Conservation (phyloP, 2,797 vertebrate species). For the Oryzias sinensis region DNA sequence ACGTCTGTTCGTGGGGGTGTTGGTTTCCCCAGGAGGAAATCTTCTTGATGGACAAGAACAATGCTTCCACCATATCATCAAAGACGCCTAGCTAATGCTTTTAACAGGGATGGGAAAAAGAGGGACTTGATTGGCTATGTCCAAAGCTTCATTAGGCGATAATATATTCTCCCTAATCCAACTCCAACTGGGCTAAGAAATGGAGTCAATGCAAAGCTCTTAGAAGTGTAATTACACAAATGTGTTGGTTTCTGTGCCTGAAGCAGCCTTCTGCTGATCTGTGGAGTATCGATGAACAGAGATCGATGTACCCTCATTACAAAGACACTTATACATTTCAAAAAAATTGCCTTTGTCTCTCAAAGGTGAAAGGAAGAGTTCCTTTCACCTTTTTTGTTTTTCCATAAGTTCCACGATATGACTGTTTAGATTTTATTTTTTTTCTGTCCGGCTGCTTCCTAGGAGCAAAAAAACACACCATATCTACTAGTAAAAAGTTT, state of each 20-base stretch:
- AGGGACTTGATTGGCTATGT: conserved; percentile 34
- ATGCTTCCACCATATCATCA: conserved; percentile 32
- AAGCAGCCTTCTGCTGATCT: conserved; percentile 30
- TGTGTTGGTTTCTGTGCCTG: conserved; percentile 38
- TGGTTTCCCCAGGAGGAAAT: conserved; percentile 30
- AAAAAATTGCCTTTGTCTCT: not conserved
- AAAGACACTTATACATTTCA: conserved; percentile 30
- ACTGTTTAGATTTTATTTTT: conserved; percentile 16
- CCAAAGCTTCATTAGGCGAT: conserved; percentile 28
- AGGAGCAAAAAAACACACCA: rapidly evolving
- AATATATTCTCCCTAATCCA: conserved; percentile 41
- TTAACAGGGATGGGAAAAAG: conserved; percentile 9
- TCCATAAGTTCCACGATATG: conserved; percentile 8
- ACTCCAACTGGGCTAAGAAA: conserved; percentile 37
- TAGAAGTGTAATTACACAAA: conserved; percentile 37
- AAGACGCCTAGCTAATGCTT: conserved; percentile 12
- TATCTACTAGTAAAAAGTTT: too few relatives aligned
- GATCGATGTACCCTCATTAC: conserved; percentile 52
- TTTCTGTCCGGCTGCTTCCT: not conserved
- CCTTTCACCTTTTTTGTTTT: conserved; percentile 1
- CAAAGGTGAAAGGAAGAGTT: too few relatives aligned
- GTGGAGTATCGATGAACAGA: conserved; percentile 49
- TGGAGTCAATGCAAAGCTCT: conserved; percentile 24
- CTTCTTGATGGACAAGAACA: conserved; percentile 21
- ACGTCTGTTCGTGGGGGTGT: conserved; percentile 16